Base-by-base conservation (phyloP, 2,797 vertebrate species). In the Erethizon dorsatum region DNA sequence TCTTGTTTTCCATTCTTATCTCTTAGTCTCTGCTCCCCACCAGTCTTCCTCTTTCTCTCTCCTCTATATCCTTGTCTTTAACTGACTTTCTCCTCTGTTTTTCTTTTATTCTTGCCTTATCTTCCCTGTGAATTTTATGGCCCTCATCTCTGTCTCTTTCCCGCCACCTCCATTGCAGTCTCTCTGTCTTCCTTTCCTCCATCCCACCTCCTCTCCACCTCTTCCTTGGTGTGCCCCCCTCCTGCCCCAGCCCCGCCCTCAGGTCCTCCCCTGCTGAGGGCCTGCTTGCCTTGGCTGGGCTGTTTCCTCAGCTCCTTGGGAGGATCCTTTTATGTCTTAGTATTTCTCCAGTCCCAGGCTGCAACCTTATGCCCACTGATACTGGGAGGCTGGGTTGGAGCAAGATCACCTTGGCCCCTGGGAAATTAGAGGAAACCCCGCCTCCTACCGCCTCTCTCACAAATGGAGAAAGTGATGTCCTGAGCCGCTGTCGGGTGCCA, bases 381-480 rank as follows among this genome's bases (percentile, higher is more conserved):
- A 63, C 63, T 37, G 33, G 26, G 78, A 20, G 31, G 4, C 5
- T 77, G 33, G 10, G 61, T 28, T 71, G 17, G 22, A 86, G 3
- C 2, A 91, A 89, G 87, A 78, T 45, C n/a, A 77, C 80, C 57
- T 91, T 91, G 69, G 71, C 28, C 59, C 84, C 77, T 78, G 20
- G 15, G 82, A 91, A 91, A 56, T 8, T 61, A 10, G 47, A 78
- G 3, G 20, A 91, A 94, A 63, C 28, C 14, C 26, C 77, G 41
- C 8, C 12, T 26, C 17, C 5, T 85, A 31, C 7, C 82, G 73
- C n/a, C 88, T 92, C 77, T 92, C 26, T 92, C 41, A n/a, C 4
- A 2, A 80, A 41, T 41, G 33, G 22, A 88, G 20, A 37, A 96
- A 77, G 73, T 65, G 22, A 82, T 37, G 57, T 63, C 7, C 41